Conservation (phyloP, 2,888 invertebrate genomes). For the Seira ritae region DNA sequence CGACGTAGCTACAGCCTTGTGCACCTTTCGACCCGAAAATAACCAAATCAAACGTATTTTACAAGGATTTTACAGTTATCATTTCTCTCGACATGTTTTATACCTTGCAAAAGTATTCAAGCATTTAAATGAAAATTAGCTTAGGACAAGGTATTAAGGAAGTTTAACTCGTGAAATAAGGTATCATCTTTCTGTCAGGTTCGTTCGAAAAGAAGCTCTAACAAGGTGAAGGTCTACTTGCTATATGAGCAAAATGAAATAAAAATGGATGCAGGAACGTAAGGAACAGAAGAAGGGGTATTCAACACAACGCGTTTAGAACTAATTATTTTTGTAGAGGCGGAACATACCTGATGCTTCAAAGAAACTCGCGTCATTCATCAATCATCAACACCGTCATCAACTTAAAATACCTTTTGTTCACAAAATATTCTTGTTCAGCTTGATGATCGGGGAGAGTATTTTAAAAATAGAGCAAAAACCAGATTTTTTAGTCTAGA, state of each 20-base stretch:
- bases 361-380: conserved; percentile 30
- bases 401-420: conserved; percentile 43
- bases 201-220: not conserved
- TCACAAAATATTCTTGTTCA: too few relatives aligned
- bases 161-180: not conserved
- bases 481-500: conserved; percentile 55
- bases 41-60: conserved; percentile 65
- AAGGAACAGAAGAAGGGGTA: not conserved
- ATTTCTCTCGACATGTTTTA: too few relatives aligned
- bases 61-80: conserved; percentile 69
- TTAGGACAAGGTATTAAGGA: not conserved
- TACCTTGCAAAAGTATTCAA: not conserved
- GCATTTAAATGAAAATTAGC: not conserved
- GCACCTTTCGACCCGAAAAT: conserved; percentile 77
- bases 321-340: conserved; percentile 41
- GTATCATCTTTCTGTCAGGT: not conserved
- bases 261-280: not conserved
- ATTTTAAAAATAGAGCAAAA: conserved; percentile 54
- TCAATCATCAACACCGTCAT: conserved; percentile 38
- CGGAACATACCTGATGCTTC: conserved; percentile 67
- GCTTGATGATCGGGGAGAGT: not conserved
- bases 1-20: conserved; percentile 94
- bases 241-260: not conserved
- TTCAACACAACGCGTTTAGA: not conserved
- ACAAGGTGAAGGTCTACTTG: not conserved